These are phyloP conservation scores for Neolamprologus cancellatus DNA, from an alignment of 2,113 vertebrate species.

Conservation along the genomic window DNA sequence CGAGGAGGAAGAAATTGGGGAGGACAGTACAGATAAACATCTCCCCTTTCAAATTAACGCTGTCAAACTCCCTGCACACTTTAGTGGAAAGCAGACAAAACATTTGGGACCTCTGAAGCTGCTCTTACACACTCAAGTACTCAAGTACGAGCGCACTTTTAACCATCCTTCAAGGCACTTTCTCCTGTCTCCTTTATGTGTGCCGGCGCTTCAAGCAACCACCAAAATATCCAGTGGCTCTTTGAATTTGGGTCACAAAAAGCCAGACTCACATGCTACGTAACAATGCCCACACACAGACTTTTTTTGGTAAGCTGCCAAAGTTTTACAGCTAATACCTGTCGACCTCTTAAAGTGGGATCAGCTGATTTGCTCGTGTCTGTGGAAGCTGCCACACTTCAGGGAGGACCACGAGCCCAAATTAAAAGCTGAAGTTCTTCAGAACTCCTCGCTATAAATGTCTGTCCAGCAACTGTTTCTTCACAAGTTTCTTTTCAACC, in stretches of 20 bases:
- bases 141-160: neutral
- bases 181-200: slow-evolving; percentile 14
- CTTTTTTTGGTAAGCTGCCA: neutral
- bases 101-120: neutral
- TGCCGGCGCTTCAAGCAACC: slow-evolving; percentile 1
- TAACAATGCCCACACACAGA: neutral
- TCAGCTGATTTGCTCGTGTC: neutral
- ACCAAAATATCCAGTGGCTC: slow-evolving; percentile 25
- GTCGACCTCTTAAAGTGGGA: neutral
- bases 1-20: neutral
- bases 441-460: neutral
- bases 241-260: slow-evolving; percentile 48
- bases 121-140: neutral
- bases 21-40: neutral
- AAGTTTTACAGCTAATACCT: neutral
- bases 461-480: neutral
- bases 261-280: neutral
- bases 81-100: neutral
- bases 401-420: neutral
- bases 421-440: neutral
- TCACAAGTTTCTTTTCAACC: slow-evolving; percentile 1
- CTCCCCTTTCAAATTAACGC: neutral
- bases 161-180: slow-evolving; percentile 17
- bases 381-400: neutral
- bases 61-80: neutral